Evolutionary conservation across 2,797 vertebrate species (phyloP).

Genomic region (Pitangus sulphuratus): DNA sequence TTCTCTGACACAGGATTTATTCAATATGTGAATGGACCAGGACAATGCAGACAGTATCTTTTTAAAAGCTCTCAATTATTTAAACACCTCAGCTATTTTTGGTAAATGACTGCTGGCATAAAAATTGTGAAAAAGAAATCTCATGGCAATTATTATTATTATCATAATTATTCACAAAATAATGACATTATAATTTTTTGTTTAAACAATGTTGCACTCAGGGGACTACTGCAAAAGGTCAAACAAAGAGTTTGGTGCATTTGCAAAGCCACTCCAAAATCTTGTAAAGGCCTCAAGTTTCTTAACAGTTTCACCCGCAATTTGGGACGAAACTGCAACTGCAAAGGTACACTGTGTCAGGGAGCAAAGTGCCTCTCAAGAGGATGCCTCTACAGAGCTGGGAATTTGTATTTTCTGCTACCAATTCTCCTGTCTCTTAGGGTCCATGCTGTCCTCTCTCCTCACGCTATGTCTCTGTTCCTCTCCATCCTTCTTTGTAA

Average conservation of each 20-base stretch:
- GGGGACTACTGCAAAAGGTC: slow-evolving; percentile 15
- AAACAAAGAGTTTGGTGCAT: slow-evolving; percentile 23
- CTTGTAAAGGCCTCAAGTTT: neutral
- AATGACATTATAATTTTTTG: neutral
- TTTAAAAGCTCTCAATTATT: neutral
- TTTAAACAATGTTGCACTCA: slow-evolving; percentile 23
- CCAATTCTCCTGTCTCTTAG: neutral
- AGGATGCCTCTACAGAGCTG: neutral
- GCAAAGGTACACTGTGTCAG: neutral
- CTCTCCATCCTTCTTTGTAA: neutral
- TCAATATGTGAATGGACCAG: neutral
- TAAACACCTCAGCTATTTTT: slow-evolving; percentile 20
- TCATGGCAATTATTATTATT: neutral
- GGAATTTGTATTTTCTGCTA: neutral
- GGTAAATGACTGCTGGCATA: neutral
- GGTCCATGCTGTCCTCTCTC: neutral
- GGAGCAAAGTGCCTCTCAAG: neutral
- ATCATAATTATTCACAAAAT: neutral
- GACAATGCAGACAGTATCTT: neutral
- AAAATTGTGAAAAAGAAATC: slow-evolving; percentile 11
- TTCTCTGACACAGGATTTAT: neutral
- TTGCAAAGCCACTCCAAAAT: neutral
- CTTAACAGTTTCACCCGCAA: neutral
- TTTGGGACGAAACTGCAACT: neutral
- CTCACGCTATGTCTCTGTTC: neutral